Conservation (phyloP, 2,113 vertebrate genomes). For the Micronycteris hirsuta region DNA sequence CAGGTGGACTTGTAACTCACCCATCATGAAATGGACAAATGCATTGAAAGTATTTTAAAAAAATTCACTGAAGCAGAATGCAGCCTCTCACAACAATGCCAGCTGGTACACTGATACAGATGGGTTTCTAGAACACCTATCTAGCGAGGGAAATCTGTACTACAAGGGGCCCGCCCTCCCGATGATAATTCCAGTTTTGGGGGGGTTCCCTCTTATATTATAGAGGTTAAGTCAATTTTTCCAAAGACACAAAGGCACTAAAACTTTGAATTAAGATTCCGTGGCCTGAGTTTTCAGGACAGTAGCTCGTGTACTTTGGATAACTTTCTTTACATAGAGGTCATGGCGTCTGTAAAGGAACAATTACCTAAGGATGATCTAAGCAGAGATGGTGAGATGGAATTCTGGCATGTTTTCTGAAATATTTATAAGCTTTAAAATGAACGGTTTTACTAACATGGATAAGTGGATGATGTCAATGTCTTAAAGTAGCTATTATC, state of each 20-base stretch:
- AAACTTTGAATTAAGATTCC: background rate
- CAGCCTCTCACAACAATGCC: no score
- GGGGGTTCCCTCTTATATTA: background rate
- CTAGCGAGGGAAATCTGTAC: no score
- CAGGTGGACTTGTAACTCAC: no score
- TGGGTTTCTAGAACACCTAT: no score
- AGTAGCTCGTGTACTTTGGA: background rate
- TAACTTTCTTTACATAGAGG: slow-evolving; percentile 24
- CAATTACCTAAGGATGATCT: slow-evolving; percentile 62
- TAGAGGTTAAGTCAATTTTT: background rate
- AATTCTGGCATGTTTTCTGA: slow-evolving; percentile 55
- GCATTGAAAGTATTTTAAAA: no score
- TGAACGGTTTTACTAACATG: slow-evolving; percentile 52
- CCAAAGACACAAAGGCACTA: background rate
- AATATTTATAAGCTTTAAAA: slow-evolving; percentile 68
- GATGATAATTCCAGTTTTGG: no score
- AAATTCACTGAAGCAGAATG: no score
- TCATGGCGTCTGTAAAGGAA: slow-evolving; percentile 1
- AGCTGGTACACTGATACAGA: no score
- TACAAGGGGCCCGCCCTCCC: no score
- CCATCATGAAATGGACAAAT: no score
- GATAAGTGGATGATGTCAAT: slow-evolving; percentile 69
- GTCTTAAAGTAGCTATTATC: slow-evolving; percentile 63
- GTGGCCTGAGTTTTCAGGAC: background rate
- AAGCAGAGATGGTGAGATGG: slow-evolving; percentile 46